Base-by-base conservation (phyloP, 2,888 invertebrate genomes). In the Amphimallon solstitiale region DNA sequence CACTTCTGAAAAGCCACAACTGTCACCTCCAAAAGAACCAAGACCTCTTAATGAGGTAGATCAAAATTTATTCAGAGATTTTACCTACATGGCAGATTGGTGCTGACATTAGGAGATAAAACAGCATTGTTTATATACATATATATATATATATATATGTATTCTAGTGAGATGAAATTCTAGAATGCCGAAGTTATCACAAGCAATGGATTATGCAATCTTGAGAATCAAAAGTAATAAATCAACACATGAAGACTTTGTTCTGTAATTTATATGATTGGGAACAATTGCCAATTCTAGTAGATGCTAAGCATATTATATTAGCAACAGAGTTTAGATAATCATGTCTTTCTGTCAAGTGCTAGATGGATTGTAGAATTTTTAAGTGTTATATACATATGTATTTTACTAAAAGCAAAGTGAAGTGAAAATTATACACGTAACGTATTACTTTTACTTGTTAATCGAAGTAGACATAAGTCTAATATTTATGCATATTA, bases 1-100 rank as follows among this genome's bases (percentile, higher is more conserved):
- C 81, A 99, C 99, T 62, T 94, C 94, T 0, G 99, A 99, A 82
- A 91, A 93, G 78, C 94, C 99, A 0, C 92, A 97, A 69, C 86
- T 99, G 75, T 98, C 98, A 51, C 98, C 98, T 68, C 97, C 99
- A 66, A 97, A 97, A 85, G 98, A 98, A 83, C 94, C 96, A 68
- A 88, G 97, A 72, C 89, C 91, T 66, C 87, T 98, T 73, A 91
- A 90, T 72, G 88, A 90, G 70, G 89, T 92, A 72, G 98, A 98
- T 83, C 98, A 98, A 84, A 85, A 88, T 79, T 85, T 95, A 78
- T 98, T 98, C 87, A 89, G 90, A 79, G 97, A 97, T 84, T 98
- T 98, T 84, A 95, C 97, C 56, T 98, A 97, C 83, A 95, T 95
- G 89, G 97, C 97, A 74, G 97, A 97, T 84, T 97, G 97, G 97